phyloP scores from a whole-genome alignment of 2,113 vertebrate genomes.

The Petroica traversi region DNA sequence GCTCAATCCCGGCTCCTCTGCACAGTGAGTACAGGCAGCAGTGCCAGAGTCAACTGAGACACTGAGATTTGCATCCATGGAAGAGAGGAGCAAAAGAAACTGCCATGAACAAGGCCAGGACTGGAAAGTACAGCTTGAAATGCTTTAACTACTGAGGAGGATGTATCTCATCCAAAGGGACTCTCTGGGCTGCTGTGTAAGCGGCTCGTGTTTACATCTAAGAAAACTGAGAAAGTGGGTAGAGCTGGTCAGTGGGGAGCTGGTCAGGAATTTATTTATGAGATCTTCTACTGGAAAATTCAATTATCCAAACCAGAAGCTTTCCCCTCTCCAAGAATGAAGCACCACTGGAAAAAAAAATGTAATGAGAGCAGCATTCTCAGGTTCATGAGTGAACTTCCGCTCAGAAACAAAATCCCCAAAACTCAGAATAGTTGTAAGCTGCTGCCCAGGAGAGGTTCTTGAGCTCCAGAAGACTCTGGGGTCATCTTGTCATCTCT shows the following conservation, averaged over 20 bases:
- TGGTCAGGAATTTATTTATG: background rate
- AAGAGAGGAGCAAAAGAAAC: background rate
- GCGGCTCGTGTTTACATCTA: background rate
- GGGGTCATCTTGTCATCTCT: background rate
- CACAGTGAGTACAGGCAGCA: background rate
- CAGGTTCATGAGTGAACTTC: background rate
- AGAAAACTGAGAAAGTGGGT: background rate
- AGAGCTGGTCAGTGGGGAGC: background rate
- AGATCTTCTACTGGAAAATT: background rate
- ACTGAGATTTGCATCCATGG: background rate
- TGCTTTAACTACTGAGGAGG: background rate
- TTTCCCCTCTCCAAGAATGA: background rate
- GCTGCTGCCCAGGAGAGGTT: background rate
- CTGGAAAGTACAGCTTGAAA: background rate
- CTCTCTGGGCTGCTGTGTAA: background rate
- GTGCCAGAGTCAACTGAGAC: background rate
- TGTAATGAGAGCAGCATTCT: background rate
- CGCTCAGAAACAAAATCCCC: rapidly evolving
- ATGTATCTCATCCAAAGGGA: background rate
- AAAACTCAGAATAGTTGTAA: background rate
- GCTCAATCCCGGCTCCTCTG: background rate
- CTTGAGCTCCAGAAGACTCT: background rate
- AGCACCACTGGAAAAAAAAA: background rate
- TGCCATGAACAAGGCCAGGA: background rate
- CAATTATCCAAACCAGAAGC: background rate